Evolutionary conservation across 2,113 vertebrate species (phyloP).

Genomic region (Petromus typicus): DNA sequence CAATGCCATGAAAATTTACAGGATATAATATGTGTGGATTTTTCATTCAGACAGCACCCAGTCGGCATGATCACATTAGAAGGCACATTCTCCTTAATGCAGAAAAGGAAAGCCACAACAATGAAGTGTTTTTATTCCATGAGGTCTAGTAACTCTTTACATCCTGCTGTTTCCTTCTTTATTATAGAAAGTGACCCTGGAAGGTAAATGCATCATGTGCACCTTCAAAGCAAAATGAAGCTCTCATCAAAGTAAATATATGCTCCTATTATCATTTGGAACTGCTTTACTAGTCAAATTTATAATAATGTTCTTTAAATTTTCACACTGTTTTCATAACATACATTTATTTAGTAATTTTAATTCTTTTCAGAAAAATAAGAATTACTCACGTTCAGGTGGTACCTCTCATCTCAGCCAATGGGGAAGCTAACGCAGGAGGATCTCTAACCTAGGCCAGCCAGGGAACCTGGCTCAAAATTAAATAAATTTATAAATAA

Average conservation of each 20-base stretch:
- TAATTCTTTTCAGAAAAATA: constrained; percentile 22
- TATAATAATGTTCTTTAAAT: constrained; percentile 5
- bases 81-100: background rate
- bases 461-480: background rate
- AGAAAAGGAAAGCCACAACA: background rate
- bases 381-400: background rate
- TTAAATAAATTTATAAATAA: background rate
- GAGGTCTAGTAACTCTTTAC: background rate
- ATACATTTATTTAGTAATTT: background rate
- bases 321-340: background rate
- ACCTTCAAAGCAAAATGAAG: background rate
- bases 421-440: background rate
- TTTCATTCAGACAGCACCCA: background rate
- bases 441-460: too few relatives aligned
- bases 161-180: background rate
- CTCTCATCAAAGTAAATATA: background rate
- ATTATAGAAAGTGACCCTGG: background rate
- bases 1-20: background rate
- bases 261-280: background rate
- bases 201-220: background rate
- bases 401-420: background rate
- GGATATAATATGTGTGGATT: background rate
- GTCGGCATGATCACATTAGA: background rate
- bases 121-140: background rate
- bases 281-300: background rate